Base-by-base conservation (phyloP, 2,888 invertebrate species). In the Poecilus cupreus region DNA sequence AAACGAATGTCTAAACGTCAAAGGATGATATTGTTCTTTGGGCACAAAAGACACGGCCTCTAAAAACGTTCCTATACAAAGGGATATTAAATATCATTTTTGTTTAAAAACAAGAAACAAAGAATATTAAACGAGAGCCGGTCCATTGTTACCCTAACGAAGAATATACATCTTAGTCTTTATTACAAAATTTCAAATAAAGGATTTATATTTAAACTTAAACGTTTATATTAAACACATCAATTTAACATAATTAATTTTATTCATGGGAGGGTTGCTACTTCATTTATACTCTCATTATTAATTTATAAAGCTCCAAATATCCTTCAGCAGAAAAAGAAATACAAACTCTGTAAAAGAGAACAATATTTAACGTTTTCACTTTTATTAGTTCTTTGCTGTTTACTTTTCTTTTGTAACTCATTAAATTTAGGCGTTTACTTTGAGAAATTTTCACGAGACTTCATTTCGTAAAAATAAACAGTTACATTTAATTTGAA, bases 1-100 rank as follows among this genome's bases (percentile, higher is more conserved):
- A 75, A 51, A 46, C 49, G 75, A 75, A 75, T 75, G 49, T 32
- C 22, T 49, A 51, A 75, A 49, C 75, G 51, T 75, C 75, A 75
- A 75, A 75, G 51, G 75, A 75, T 32, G 75, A 51, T 49, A 49
- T 75, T 75, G 75, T 75, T 75, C 75, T 75, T 75, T 75, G 24
- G 32, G 13, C 6, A 75, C 51, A 75, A 51, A 75, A 75, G 49
- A 75, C 51, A 39, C 37, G n/a, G 39, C 2, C 37, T n/a, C 70
- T 20, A 18, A 70, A 70, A 70, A 39, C 70, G 70, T 70, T 39
- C 70, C 37, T 70, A 70, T 70, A 39, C 43, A 49, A 75, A 75
- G 51, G 16, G 75, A 75, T 75, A 75, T 49, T 75, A 75, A 75
- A 75, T 51, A 51, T 49, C 75, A 75, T 49, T 75, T 75, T 51